Percentiles rank a stretch among this genome's conserved stretches.
These are phyloP conservation scores for Anolis apletophallus DNA, from an alignment of 2,797 vertebrate species.

Conservation along the genomic window DNA sequence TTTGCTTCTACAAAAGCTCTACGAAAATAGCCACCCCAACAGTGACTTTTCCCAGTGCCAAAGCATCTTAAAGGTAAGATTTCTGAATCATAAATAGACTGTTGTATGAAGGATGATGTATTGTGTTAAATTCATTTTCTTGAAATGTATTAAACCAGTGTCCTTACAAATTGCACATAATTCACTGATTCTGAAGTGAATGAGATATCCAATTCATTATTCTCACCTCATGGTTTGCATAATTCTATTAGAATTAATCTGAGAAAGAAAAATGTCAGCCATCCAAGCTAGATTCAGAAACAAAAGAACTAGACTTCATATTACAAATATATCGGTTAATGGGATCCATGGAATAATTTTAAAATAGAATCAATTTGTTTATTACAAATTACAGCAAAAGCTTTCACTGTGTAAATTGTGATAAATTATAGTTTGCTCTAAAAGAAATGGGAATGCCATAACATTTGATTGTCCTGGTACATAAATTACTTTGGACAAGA, in stretches of 20 bases:
- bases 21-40: constrained; percentile 93
- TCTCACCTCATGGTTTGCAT: not conserved
- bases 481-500: too few relatives aligned
- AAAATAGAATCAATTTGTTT: too few relatives aligned
- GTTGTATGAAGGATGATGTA: not conserved
- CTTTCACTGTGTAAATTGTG: too few relatives aligned
- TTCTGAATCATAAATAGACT: not conserved
- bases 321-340: too few relatives aligned
- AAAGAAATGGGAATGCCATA: too few relatives aligned
- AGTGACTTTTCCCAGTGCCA: constrained; percentile 94
- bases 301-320: too few relatives aligned
- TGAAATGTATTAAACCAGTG: not conserved
- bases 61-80: constrained; percentile 91
- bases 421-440: too few relatives aligned
- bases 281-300: too few relatives aligned
- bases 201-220: not conserved
- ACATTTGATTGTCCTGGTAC: too few relatives aligned
- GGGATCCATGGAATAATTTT: too few relatives aligned
- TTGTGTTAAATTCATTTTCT: not conserved
- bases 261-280: too few relatives aligned
- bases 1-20: constrained; percentile 89
- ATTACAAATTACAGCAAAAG: too few relatives aligned
- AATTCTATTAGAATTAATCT: not conserved
- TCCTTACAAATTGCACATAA: not conserved
- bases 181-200: not conserved